Base-by-base conservation (phyloP, 2,113 vertebrate genomes). In the Halcyon senegalensis region DNA sequence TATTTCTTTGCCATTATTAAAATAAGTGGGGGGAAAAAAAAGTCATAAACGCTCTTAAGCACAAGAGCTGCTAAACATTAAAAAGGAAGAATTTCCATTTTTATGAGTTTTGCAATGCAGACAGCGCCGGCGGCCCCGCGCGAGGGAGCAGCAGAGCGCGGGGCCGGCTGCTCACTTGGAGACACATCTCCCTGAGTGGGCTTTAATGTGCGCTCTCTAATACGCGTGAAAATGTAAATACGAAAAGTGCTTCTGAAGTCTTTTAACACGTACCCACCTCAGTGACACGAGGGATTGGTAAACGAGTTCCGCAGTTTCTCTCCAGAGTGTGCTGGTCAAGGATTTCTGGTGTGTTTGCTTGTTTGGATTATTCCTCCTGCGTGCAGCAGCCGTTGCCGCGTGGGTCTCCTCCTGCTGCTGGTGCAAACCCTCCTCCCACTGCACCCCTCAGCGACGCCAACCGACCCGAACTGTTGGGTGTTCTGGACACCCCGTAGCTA, bases 381-480 rank as follows among this genome's bases (percentile, higher is more conserved):
- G 59, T 27, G 73, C 55, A 37, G 84, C 76, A 63, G 70, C 56
- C 5, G 10, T 13, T 12, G 19, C 64, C 0, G 5, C 51, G 4
- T 1, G 0, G 62, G 56, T 48, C 85, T 69, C 19, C 39, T 55
- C 37, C 21, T 4, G 33, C 64, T 27, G n/a, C n/a, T 1, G 35
- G 37, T 33, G 18, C 70, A 73, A 90, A 44, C 20, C 31, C 33
- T 48, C 53, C 46, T 60, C 69, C 69, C 2, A 25, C 53, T 28
- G 76, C 60, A 15, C 31, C 37, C 44, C 4, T 1, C 1, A 4
- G 35, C 3, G 10, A 16, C 2, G 8, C 51, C 5, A 7, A n/a
- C 58, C 53, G 39, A 23, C 59, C 48, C 2, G 0, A 50, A 24
- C 25, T 3, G 4, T 56, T 1, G 2, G 2, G 1, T 0, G 4